phyloP scores from a whole-genome alignment of 2,113 vertebrate genomes.

The Indri indri region DNA sequence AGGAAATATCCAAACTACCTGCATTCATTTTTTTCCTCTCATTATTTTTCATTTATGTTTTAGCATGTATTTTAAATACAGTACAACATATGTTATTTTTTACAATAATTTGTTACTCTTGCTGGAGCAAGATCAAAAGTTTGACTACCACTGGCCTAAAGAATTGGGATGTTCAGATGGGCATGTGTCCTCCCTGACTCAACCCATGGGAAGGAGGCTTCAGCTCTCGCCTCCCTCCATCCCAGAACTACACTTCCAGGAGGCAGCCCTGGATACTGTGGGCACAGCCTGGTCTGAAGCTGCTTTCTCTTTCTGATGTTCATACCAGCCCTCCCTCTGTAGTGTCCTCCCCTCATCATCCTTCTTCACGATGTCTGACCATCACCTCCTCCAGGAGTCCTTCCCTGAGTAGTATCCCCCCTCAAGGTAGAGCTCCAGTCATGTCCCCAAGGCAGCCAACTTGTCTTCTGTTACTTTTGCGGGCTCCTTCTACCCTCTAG shows the following conservation, averaged over 20 bases:
- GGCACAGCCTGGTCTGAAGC: not conserved
- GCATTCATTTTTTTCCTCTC: not conserved
- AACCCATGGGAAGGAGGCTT: too few relatives aligned
- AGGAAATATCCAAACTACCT: not conserved
- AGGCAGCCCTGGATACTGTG: not conserved
- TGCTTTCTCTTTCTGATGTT: not conserved
- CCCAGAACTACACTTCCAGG: too few relatives aligned
- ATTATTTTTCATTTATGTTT: not conserved
- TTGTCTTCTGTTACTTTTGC: not conserved
- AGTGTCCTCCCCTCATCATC: not conserved
- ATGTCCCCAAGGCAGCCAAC: not conserved
- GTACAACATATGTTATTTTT: not conserved
- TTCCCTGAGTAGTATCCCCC: not conserved
- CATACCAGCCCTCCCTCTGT: not conserved
- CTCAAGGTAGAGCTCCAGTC: too few relatives aligned
- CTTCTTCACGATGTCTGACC: not conserved
- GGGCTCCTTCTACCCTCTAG: not conserved
- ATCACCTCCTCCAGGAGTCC: not conserved
- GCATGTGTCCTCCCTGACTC: not conserved
- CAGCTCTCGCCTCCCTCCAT: not conserved
- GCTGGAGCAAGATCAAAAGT: not conserved
- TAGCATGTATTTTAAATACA: not conserved
- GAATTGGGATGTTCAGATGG: too few relatives aligned
- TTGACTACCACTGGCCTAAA: not conserved
- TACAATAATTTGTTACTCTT: not conserved